Percentiles rank a stretch among this genome's conserved stretches.
These are phyloP conservation scores for Alexandromys fortis DNA, from an alignment of 2,113 vertebrate species.

Conservation along the genomic window DNA sequence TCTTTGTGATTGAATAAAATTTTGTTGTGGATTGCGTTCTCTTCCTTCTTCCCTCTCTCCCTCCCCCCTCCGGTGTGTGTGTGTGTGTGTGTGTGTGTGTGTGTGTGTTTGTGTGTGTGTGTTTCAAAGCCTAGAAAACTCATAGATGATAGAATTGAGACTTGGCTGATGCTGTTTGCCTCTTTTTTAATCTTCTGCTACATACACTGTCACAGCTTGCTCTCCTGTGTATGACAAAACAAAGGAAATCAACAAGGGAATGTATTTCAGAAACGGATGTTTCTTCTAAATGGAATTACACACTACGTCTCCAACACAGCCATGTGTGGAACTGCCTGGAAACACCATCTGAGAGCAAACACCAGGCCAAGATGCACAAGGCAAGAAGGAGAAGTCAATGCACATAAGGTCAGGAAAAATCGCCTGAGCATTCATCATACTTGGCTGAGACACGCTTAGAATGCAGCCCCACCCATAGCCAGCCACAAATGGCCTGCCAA, in stretches of 20 bases:
- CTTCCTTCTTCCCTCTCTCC: neutral
- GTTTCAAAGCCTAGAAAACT: neutral
- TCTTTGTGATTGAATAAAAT: neutral
- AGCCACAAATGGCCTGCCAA: constrained; percentile 68
- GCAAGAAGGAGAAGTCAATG: constrained; percentile 25
- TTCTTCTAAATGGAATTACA: constrained; percentile 43
- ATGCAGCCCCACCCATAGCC: constrained; percentile 64
- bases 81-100: neutral
- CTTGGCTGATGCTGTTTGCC: neutral
- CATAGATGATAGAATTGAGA: neutral
- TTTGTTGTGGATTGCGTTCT: neutral
- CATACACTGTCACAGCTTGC: constrained; percentile 29
- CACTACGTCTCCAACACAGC: neutral
- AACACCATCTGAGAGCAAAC: constrained; percentile 26
- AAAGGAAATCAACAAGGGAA: constrained; percentile 34
- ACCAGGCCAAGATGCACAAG: neutral
- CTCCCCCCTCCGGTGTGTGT: neutral
- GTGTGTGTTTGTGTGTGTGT: neutral
- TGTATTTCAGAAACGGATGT: constrained; percentile 18
- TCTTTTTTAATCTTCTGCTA: constrained; percentile 36
- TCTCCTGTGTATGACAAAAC: constrained; percentile 4
- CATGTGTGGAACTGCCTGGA: neutral
- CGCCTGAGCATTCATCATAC: constrained; percentile 72
- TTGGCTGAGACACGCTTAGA: constrained; percentile 62
- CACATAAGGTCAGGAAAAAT: constrained; percentile 68